Conservation (phyloP, 1,140 invertebrate species). For the Epicauta chinensis region DNA sequence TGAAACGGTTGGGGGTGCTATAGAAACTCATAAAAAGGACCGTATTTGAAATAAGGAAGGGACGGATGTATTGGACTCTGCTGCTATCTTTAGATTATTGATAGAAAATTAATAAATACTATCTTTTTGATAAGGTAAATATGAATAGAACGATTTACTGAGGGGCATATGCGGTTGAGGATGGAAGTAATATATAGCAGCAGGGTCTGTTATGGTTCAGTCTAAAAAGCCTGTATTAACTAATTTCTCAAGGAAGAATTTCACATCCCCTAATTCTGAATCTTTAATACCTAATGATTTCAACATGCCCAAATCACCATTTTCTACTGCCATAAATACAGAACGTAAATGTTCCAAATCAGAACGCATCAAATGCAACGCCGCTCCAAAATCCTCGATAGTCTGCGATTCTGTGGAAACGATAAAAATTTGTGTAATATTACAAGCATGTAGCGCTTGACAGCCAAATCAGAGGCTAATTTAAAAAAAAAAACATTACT, state of each 20-base stretch:
- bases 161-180: constrained; percentile 39
- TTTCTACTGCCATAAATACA: constrained; percentile 94
- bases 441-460: too few relatives aligned
- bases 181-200: constrained; percentile 40
- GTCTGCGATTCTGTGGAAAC: constrained; percentile 97
- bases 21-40: constrained; percentile 6
- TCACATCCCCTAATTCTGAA: constrained; percentile 92
- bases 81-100: constrained; percentile 29
- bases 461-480: too few relatives aligned
- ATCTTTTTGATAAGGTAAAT: constrained; percentile 34
- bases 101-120: too few relatives aligned
- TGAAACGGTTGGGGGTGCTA: constrained; percentile 20
- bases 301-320: constrained; percentile 87
- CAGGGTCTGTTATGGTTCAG: constrained; percentile 58
- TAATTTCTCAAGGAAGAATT: constrained; percentile 94
- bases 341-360: constrained; percentile 88
- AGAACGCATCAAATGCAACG: constrained; percentile 76
- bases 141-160: constrained; percentile 40
- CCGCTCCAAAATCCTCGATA: constrained; percentile 87
- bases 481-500: too few relatives aligned
- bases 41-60: constrained; percentile 18
- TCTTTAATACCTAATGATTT: constrained; percentile 92
- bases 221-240: constrained; percentile 95
- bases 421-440: too few relatives aligned
- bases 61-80: constrained; percentile 42